Evolutionary conservation across 2,888 invertebrate species (phyloP).

Genomic region (Criorhina ranunculi): DNA sequence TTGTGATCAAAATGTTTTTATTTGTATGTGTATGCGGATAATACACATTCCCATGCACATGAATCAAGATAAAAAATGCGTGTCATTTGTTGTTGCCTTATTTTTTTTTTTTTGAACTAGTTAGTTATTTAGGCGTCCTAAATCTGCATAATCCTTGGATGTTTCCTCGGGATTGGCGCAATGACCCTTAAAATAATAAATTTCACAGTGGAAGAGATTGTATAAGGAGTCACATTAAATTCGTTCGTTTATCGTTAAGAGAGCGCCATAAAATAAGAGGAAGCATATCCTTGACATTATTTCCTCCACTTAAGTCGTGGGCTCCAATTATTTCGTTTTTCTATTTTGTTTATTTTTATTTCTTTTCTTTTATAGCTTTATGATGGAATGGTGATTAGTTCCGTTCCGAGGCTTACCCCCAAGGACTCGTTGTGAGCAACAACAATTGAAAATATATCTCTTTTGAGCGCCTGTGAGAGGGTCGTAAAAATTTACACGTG

Average conservation of each 20-base stretch:
- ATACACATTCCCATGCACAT: conserved; percentile 4
- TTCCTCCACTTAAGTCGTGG: conserved; percentile 14
- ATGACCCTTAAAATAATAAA: conserved; percentile 69
- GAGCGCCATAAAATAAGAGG: conserved; percentile 38
- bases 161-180: conserved; percentile 44
- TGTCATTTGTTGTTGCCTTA: conserved; percentile 49
- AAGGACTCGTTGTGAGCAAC: conserved; percentile 15
- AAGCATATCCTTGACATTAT: conserved; percentile 41
- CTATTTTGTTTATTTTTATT: conserved; percentile 20
- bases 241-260: conserved; percentile 28
- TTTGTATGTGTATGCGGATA: not conserved
- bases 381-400: conserved; percentile 48
- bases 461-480: conserved; percentile 22
- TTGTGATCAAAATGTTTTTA: conserved; percentile 48
- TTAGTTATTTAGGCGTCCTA: conserved; percentile 52
- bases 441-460: conserved; percentile 15
- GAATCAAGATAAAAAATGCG: conserved; percentile 52
- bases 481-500: conserved; percentile 51
- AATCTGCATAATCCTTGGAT: conserved; percentile 65
- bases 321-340: not conserved
- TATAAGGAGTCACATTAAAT: conserved; percentile 44
- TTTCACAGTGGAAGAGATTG: conserved; percentile 32
- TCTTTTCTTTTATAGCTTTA: conserved; percentile 23
- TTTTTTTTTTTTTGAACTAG: conserved; percentile 26
- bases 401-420: conserved; percentile 8